Base-by-base conservation (phyloP, 2,797 vertebrate genomes). In the Limnodromus scolopaceus region DNA sequence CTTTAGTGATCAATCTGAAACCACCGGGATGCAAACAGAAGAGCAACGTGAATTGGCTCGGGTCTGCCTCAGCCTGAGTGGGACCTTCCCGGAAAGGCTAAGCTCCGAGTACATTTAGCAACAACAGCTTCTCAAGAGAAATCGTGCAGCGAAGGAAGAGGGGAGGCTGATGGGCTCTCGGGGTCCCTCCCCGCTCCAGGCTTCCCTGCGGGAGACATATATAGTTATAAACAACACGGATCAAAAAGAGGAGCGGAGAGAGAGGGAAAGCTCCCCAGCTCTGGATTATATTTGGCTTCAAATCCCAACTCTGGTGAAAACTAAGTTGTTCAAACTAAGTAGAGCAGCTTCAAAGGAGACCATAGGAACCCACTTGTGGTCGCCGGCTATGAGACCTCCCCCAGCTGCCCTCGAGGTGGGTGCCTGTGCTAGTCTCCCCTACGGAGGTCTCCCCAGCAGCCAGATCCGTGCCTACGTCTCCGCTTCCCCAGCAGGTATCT, bases 331-430 rank as follows among this genome's bases (percentile, higher is more conserved):
- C 71, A 83, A 17, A 66, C 23, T 3, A 45, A 91, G 54, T 12
- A 61, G 77, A 85, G 74, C 69, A 91, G 61, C 86, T 90, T 84
- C 88, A 89, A 78, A 95, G 83, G 72, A 71, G 82, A 51, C 27
- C 0, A 2, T 11, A 41, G 68, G 61, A 32, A 54, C 43, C 38
- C 65, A 66, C 13, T 68, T 9, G 34, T 13, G 57, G 84, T 79
- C 6, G 1, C 27, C 2, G 3, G 54, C 84, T 32, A 11, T 0
- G 7, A 74, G 46, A 53, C 20, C 30, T 18, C 57, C 64, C 66
- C 58, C 71, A 60, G 32, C 1, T 4, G 24, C 58, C 68, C 57
- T 55, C 3, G 0, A 68, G 71, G 54, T 0, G 1, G 32, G 27
- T 27, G 45, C 32, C n/a, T 6, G 3, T 34, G 48, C 2, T 46